A percentile compares a stretch with the other conserved stretches of the same genome.
These are phyloP conservation scores for Gavia stellata DNA, from an alignment of 2,113 vertebrate genomes.

Conservation along the genomic window DNA sequence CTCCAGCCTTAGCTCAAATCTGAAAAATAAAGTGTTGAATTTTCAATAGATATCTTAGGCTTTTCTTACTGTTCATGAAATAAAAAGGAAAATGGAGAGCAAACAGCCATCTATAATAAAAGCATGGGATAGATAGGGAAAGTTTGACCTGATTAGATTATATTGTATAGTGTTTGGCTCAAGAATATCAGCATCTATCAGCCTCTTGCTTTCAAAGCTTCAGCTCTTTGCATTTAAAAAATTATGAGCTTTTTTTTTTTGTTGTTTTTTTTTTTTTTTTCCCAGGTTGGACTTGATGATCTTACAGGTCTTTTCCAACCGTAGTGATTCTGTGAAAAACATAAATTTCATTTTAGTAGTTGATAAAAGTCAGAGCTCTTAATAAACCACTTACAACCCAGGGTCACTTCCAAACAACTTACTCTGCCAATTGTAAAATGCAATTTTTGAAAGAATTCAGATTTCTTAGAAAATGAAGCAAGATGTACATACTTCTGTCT, in stretches of 20 bases:
- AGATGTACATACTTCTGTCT: slow-evolving; percentile 75
- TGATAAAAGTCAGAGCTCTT: background rate
- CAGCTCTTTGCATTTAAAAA: background rate
- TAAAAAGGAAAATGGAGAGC: background rate
- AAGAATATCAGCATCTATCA: background rate
- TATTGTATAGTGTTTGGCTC: background rate
- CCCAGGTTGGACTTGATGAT: no score
- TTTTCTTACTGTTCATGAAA: background rate
- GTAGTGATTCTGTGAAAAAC: no score
- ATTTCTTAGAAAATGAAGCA: slow-evolving; percentile 72
- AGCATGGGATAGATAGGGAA: background rate
- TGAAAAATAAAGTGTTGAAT: background rate
- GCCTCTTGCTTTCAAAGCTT: background rate
- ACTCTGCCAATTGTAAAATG: background rate
- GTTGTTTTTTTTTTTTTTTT: no score
- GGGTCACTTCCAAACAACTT: background rate
- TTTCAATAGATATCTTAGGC: background rate
- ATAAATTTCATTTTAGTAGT: background rate
- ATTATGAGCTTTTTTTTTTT: background rate
- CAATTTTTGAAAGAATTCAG: slow-evolving; percentile 1
- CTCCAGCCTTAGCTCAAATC: background rate
- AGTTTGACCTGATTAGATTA: background rate
- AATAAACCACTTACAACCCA: background rate
- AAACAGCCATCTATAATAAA: background rate
- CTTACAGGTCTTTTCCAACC: no score